These are phyloP conservation scores for Apodemia zela DNA, from an alignment of 2,888 invertebrate genomes.

Conservation along the genomic window DNA sequence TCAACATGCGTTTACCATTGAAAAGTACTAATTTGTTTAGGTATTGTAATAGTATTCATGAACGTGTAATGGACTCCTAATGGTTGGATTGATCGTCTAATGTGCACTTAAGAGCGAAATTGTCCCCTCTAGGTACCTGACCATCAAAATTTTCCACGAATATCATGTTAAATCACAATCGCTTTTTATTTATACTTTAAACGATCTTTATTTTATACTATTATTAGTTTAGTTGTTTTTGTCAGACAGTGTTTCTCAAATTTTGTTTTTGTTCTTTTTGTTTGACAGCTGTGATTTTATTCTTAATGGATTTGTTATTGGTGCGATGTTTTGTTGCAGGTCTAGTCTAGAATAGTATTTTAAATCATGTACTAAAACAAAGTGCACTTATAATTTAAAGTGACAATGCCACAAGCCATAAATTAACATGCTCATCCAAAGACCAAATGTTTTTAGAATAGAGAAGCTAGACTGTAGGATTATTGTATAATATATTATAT, in stretches of 20 bases:
- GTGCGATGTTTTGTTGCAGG: slow-evolving; percentile 53
- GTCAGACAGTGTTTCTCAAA: slow-evolving; percentile 78
- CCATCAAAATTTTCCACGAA: slow-evolving; percentile 47
- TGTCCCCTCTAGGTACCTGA: slow-evolving; percentile 75
- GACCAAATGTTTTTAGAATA: slow-evolving; percentile 77
- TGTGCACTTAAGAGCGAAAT: slow-evolving; percentile 22
- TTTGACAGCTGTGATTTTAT: slow-evolving; percentile 62
- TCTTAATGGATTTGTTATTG: slow-evolving; percentile 44
- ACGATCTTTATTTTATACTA: slow-evolving; percentile 34
- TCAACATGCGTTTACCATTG: too few relatives aligned
- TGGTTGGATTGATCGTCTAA: background rate
- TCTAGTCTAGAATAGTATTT: slow-evolving; percentile 72
- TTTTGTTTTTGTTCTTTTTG: slow-evolving; percentile 49
- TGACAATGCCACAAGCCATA: slow-evolving; percentile 72
- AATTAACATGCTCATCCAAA: slow-evolving; percentile 77
- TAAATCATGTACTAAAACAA: slow-evolving; percentile 60
- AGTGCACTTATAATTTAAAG: slow-evolving; percentile 75
- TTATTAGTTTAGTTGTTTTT: slow-evolving; percentile 40
- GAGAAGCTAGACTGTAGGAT: slow-evolving; percentile 66
- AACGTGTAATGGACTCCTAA: too few relatives aligned
- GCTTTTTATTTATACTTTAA: slow-evolving; percentile 38
- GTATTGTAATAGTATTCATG: too few relatives aligned
- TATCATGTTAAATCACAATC: slow-evolving; percentile 32
- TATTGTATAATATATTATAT: slow-evolving; percentile 53
- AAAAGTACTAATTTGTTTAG: too few relatives aligned